A percentile compares a stretch with the other conserved stretches of the same genome.
These are phyloP conservation scores for Eupithecia tripunctaria DNA, from an alignment of 2,888 invertebrate species.

Conservation along the genomic window DNA sequence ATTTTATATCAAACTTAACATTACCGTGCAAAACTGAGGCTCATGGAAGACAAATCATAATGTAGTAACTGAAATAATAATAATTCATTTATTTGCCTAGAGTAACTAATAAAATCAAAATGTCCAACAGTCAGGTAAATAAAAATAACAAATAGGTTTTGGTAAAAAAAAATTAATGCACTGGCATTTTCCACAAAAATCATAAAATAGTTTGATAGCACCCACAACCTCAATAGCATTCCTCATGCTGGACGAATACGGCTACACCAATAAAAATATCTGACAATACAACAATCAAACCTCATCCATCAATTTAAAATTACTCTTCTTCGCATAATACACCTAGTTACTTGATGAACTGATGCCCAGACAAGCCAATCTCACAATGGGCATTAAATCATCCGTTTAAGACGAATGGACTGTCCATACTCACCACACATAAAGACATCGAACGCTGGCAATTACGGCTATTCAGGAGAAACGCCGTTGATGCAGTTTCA, in stretches of 20 bases:
- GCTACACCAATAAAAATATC: neutral
- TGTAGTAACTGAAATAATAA: neutral
- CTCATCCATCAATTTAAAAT: constrained; percentile 15
- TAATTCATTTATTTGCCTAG: too few species aligned
- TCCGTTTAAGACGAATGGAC: constrained; percentile 37
- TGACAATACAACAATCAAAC: constrained; percentile 1
- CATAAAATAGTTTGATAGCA: neutral
- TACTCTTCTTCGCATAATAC: constrained; percentile 26
- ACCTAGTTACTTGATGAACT: constrained; percentile 30
- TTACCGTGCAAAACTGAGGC: neutral
- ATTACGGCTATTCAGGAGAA: constrained; percentile 75
- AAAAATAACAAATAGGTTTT: too few species aligned
- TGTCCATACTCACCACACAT: constrained; percentile 47
- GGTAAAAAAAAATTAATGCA: too few species aligned
- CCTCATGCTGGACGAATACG: neutral
- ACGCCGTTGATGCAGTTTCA: constrained; percentile 79
- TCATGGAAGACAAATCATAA: neutral
- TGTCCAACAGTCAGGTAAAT: too few species aligned
- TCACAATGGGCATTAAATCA: constrained; percentile 36
- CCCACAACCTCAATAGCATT: neutral
- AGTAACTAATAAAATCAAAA: too few species aligned
- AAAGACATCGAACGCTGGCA: constrained; percentile 68
- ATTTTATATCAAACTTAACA: neutral
- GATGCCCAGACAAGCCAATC: constrained; percentile 29
- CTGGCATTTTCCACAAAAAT: neutral